Evolutionary conservation across 2,113 vertebrate genomes (phyloP).

Genomic region (Pseudopodoces humilis): DNA sequence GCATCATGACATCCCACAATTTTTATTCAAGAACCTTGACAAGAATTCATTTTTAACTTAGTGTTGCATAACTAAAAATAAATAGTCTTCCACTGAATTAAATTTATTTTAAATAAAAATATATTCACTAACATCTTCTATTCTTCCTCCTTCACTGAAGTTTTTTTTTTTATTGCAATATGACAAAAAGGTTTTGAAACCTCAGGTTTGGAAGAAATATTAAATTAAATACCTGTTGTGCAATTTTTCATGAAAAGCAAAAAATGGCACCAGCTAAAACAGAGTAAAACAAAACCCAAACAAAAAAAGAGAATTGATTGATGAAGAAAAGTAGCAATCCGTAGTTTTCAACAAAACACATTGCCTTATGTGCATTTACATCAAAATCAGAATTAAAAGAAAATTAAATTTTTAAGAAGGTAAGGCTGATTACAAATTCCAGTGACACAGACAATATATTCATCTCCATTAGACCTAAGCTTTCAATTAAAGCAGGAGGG

Average conservation of each 20-base stretch:
- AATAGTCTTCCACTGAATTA: neutral
- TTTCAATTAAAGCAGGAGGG: neutral
- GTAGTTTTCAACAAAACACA: neutral
- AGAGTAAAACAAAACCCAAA: neutral
- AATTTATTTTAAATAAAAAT: neutral
- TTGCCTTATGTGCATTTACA: neutral
- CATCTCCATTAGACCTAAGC: neutral
- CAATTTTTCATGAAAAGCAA: neutral
- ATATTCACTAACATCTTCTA: neutral
- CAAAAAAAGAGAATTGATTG: accelerated
- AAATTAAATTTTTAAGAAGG: neutral
- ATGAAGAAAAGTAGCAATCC: neutral
- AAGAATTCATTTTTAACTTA: neutral
- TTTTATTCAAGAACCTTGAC: neutral
- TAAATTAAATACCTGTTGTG: neutral
- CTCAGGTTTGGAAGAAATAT: neutral
- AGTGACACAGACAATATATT: neutral
- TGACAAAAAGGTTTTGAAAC: neutral
- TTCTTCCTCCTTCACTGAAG: neutral
- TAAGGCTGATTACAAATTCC: neutral
- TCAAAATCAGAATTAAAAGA: neutral
- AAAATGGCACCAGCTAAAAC: neutral
- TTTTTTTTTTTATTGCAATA: neutral
- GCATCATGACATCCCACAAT: neutral
- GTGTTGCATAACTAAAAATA: neutral